phyloP scores from a whole-genome alignment of 2,113 vertebrate genomes.

The Vombatus ursinus region DNA sequence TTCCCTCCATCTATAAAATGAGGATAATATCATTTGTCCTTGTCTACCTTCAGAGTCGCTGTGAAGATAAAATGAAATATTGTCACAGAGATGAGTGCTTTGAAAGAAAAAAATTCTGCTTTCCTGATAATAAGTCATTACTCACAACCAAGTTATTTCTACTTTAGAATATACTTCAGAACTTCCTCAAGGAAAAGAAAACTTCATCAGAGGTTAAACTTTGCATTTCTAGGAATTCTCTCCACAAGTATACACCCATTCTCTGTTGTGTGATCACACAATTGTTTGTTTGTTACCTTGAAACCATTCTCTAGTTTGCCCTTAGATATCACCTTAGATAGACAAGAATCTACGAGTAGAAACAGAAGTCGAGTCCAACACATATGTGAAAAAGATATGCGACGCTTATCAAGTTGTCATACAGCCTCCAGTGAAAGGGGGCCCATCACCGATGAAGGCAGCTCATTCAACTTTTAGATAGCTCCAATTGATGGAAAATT shows the following conservation, averaged over 20 bases:
- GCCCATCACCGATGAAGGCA: background rate
- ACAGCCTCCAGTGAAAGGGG: background rate
- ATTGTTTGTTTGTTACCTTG: background rate
- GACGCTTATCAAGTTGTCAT: background rate
- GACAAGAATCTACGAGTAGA: too few species aligned
- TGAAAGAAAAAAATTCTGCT: slow-evolving; percentile 23
- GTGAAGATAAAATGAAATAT: background rate
- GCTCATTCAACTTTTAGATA: background rate
- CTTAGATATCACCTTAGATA: too few species aligned
- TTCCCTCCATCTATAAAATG: slow-evolving; percentile 13
- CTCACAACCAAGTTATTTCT: background rate
- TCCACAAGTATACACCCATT: background rate
- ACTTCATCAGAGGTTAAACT: slow-evolving; percentile 17
- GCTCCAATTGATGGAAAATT: background rate
- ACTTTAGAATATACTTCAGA: background rate
- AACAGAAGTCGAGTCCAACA: background rate
- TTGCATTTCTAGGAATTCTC: background rate
- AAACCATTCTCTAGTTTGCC: background rate
- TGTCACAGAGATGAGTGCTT: background rate
- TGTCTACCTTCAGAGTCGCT: background rate
- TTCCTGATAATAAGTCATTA: background rate
- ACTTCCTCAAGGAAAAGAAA: background rate
- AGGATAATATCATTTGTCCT: background rate
- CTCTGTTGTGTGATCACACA: slow-evolving; percentile 33
- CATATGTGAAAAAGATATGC: background rate